These are phyloP conservation scores for Talpa occidentalis DNA, from an alignment of 2,113 vertebrate genomes.

Conservation along the genomic window DNA sequence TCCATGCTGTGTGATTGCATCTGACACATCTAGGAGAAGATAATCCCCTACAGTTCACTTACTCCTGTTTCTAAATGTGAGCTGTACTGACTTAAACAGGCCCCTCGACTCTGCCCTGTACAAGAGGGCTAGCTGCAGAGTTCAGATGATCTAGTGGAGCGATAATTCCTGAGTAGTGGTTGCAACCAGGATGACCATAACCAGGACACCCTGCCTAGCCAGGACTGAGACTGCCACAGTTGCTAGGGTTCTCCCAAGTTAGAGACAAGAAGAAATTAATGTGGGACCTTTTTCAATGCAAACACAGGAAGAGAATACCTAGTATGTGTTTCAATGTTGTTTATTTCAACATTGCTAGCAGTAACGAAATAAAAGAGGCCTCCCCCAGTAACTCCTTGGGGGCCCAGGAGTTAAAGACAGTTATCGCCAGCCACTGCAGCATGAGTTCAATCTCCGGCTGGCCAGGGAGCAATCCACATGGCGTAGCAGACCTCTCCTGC, in stretches of 20 bases:
- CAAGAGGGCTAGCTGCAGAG: neutral
- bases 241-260: neutral
- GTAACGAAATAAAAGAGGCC: neutral
- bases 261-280: neutral
- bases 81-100: neutral
- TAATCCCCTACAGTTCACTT: conserved; percentile 73
- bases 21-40: conserved; percentile 73
- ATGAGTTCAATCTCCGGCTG: no score
- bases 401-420: no score
- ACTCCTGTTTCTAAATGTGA: conserved; percentile 45
- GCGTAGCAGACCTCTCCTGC: no score
- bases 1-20: conserved; percentile 61
- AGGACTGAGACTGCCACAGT: neutral
- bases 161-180: neutral
- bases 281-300: neutral
- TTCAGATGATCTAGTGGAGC: neutral
- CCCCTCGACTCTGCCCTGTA: neutral
- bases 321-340: neutral
- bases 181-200: neutral
- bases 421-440: no score
- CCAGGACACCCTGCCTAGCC: neutral
- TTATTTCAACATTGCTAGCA: neutral
- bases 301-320: neutral
- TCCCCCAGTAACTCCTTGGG: no score
- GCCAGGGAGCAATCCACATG: no score